A percentile compares a stretch with the other conserved stretches of the same genome.
These are phyloP conservation scores for Scartelaos histophorus DNA, from an alignment of 2,113 vertebrate genomes.

Conservation along the genomic window DNA sequence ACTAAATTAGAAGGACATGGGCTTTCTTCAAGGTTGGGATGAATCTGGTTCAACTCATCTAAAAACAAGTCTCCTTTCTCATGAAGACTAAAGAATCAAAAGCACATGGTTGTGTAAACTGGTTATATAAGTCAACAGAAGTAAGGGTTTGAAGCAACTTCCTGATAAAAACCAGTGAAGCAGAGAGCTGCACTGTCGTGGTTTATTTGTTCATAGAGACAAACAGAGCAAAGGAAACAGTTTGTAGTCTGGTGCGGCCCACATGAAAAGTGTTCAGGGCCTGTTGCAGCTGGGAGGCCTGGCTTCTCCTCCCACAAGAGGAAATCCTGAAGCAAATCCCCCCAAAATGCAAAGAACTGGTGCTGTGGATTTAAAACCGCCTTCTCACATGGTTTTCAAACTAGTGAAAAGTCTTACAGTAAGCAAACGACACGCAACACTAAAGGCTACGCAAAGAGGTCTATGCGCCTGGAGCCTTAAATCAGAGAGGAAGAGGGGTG, in stretches of 20 bases:
- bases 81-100: background rate
- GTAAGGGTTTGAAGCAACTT: conserved; percentile 25
- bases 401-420: background rate
- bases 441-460: conserved; percentile 2
- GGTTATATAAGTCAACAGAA: conserved; percentile 6
- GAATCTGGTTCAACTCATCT: background rate
- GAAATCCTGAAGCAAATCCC: conserved; percentile 37
- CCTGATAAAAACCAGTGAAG: conserved; percentile 29
- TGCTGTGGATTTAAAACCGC: background rate
- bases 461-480: conserved; percentile 10
- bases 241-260: conserved; percentile 19
- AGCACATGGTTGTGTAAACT: background rate
- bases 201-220: conserved; percentile 46
- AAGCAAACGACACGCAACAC: background rate
- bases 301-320: conserved; percentile 28
- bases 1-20: too few species aligned
- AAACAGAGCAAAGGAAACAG: conserved; percentile 13
- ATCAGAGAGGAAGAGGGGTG: conserved; percentile 11
- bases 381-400: background rate
- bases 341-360: conserved; percentile 29
- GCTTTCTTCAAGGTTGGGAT: background rate
- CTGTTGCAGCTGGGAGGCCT: conserved; percentile 15
- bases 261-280: conserved; percentile 20
- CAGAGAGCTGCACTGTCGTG: conserved; percentile 24
- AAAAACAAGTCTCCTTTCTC: too few species aligned